Percentiles rank a stretch among this genome's conserved stretches.
These are phyloP conservation scores for Nebria brevicollis DNA, from an alignment of 2,888 invertebrate genomes.

Conservation along the genomic window DNA sequence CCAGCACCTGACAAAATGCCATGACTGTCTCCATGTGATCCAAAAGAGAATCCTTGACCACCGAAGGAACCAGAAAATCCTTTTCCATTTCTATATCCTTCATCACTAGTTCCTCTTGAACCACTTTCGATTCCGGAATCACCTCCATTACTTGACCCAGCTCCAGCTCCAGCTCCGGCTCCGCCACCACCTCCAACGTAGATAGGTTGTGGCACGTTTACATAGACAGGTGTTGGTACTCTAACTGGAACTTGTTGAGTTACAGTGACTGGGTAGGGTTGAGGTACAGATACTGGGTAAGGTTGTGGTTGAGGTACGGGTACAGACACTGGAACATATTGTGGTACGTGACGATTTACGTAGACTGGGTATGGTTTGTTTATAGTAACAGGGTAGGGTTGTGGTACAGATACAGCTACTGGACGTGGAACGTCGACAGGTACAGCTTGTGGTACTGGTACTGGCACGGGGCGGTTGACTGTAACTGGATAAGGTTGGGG, in stretches of 20 bases:
- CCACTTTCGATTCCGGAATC: conserved; percentile 7
- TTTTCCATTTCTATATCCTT: neutral
- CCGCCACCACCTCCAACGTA: neutral
- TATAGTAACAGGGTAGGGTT: conserved; percentile 54
- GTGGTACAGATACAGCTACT: conserved; percentile 62
- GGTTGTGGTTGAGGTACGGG: conserved; percentile 10
- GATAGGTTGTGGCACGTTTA: conserved; percentile 10
- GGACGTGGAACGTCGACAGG: conserved; percentile 56
- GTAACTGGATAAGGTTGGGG: conserved; percentile 26
- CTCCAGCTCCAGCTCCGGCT: neutral
- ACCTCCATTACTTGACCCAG: conserved; percentile 3
- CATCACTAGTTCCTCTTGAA: conserved; percentile 2
- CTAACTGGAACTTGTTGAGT: conserved; percentile 5
- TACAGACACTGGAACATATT: conserved; percentile 2
- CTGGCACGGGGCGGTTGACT: conserved; percentile 17
- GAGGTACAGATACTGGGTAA: conserved; percentile 7
- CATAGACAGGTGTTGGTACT: conserved; percentile 6
- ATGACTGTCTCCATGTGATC: neutral
- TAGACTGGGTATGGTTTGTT: conserved; percentile 25
- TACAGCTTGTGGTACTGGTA: conserved; percentile 20
- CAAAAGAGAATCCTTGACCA: conserved; percentile 12
- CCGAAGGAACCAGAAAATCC: conserved; percentile 9
- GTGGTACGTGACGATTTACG: conserved; percentile 4
- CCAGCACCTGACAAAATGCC: conserved; percentile 2
- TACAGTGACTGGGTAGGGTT: conserved; percentile 12